Evolutionary conservation across 2,888 invertebrate species (phyloP), one percentile per base, ranked within the genome.

Genomic region (Chaetogeoica ovagalla): DNA sequence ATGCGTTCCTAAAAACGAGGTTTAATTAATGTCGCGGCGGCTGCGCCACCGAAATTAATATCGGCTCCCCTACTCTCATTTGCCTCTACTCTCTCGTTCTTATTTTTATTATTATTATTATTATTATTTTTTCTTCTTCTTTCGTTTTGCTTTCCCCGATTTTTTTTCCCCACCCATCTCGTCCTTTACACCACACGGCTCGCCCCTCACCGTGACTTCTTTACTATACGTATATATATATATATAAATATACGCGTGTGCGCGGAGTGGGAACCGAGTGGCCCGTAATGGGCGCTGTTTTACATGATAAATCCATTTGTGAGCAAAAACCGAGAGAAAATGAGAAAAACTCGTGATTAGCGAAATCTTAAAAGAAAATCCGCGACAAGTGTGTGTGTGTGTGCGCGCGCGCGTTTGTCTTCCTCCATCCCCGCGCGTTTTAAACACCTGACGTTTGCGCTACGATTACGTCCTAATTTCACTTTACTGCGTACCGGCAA

Each of bases 231-330:
- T 39, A 39, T 39, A 39, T 39, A 39, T 39, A 39, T 7, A 39
- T 7, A 39, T 7, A 39, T 7, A 39, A 4, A 39, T 7, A 39
- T 7, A 39, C 39, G 7, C 39, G 7, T 7, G 7, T 7, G 7
- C 39, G 7, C 39, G 7, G 5, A 39, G 19, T 30, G 37, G 69
- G 57, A 63, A 55, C 77, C 75, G 77, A 79, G 63, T 62, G 69
- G 70, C 70, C 39, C 79, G n/a, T 79, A 79, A 79, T 79, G 79
- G 79, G 71, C 71, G 65, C 79, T 79, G 79, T 71, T 79, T 79
- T 71, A 79, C 79, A 79, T 79, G 79, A 79, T 71, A 79, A 79
- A 79, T 79, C 79, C 79, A 79, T 79, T 79, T 79, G 79, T 59
- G 57, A 30, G 43, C 43, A 68, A 39, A 66, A 39, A 48, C 60